Evolutionary conservation across 2,888 invertebrate species (phyloP).

Genomic region (Ganaspis brasiliensis): DNA sequence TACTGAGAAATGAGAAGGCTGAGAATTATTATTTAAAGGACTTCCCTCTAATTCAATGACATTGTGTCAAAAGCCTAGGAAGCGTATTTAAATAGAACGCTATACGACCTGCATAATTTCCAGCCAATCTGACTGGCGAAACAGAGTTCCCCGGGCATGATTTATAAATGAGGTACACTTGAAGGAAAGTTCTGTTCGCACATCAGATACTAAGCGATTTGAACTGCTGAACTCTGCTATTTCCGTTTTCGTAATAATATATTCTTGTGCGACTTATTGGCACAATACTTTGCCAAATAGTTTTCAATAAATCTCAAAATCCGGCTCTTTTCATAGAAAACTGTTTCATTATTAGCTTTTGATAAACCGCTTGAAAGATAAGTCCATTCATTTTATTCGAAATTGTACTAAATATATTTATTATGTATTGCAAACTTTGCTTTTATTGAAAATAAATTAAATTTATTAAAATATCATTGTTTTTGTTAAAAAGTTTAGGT

Average conservation of each 20-base stretch:
- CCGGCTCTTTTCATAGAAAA: no score
- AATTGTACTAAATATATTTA: no score
- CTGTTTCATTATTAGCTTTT: no score
- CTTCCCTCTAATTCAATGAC: neutral
- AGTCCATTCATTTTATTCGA: no score
- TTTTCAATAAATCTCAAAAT: neutral
- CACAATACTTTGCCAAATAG: conserved; percentile 14
- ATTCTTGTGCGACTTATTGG: conserved; percentile 47
- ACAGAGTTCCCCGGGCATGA: neutral
- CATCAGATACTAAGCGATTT: conserved; percentile 62
- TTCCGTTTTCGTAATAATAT: conserved; percentile 70
- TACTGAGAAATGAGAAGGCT: no score
- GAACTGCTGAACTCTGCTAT: conserved; percentile 70
- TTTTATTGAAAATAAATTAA: no score
- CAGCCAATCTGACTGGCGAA: conserved; percentile 24
- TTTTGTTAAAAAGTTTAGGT: no score
- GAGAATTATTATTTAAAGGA: neutral
- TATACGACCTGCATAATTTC: conserved; percentile 27
- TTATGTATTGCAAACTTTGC: no score
- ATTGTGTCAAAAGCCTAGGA: neutral
- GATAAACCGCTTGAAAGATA: no score
- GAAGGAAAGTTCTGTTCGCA: conserved; percentile 58
- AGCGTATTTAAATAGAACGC: conserved; percentile 8
- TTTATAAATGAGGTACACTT: conserved; percentile 35
- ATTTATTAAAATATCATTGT: no score